These are phyloP conservation scores for Mamestra brassicae DNA, from an alignment of 2,888 invertebrate species.

Conservation along the genomic window DNA sequence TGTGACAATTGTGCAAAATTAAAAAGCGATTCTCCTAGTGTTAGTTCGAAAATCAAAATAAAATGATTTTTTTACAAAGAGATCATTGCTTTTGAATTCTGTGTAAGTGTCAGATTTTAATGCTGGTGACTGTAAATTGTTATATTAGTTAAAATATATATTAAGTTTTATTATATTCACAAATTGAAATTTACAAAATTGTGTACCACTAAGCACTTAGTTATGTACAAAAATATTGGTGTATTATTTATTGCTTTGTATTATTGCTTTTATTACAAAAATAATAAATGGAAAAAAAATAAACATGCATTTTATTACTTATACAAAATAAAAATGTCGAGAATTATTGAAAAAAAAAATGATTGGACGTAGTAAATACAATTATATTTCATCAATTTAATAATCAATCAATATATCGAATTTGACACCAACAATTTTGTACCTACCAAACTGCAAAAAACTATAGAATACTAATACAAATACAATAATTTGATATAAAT, in stretches of 20 bases:
- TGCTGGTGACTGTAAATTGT: background rate
- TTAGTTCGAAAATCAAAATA: too few relatives aligned
- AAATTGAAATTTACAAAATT: constrained; percentile 60
- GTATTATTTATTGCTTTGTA: constrained; percentile 14
- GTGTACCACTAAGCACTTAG: constrained; percentile 9
- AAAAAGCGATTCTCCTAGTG: background rate
- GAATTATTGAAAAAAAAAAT: background rate
- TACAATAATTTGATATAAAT: constrained; percentile 55
- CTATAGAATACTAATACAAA: constrained; percentile 32
- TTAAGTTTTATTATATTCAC: constrained; percentile 53
- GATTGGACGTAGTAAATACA: background rate
- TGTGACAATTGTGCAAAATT: background rate
- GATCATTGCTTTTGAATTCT: background rate
- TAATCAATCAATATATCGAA: background rate
- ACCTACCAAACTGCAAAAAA: constrained; percentile 20
- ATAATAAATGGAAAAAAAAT: background rate
- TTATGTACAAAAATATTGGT: constrained; percentile 45
- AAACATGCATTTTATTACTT: background rate
- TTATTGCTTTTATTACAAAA: constrained; percentile 18
- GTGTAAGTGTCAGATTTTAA: background rate
- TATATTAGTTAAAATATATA: constrained; percentile 5
- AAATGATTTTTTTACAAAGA: background rate
- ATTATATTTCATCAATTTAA: constrained; percentile 12
- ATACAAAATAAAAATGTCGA: constrained; percentile 5
- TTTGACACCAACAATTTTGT: constrained; percentile 41